A percentile compares a stretch with the other conserved stretches of the same genome.
Conservation (phyloP, 2,797 vertebrate species). For the Eospalax fontanierii region DNA sequence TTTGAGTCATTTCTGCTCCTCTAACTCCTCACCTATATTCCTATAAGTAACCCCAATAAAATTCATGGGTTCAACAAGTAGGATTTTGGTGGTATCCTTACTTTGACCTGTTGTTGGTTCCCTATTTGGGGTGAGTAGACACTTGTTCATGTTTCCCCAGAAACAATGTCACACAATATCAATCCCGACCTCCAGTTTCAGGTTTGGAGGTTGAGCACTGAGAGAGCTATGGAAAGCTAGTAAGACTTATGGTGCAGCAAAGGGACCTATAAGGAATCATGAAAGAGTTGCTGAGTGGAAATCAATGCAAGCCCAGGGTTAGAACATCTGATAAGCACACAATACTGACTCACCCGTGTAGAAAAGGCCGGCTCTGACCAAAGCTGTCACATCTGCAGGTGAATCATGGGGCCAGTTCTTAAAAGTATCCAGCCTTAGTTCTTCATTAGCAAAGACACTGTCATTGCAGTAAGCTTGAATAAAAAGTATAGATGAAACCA, state of each 20-base stretch:
- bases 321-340: background rate
- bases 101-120: too few species aligned
- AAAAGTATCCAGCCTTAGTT: conserved; percentile 46
- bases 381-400: background rate
- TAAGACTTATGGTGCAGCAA: background rate
- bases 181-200: background rate
- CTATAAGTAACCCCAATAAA: too few species aligned
- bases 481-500: background rate
- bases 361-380: conserved; percentile 69
- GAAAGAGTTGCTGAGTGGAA: background rate
- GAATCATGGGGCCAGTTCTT: background rate
- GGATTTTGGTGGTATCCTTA: too few species aligned
- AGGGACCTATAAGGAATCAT: background rate
- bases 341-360: conserved; percentile 61
- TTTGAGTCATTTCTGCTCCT: too few species aligned
- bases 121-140: too few species aligned
- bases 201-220: background rate
- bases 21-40: too few species aligned
- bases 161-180: too few species aligned
- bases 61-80: too few species aligned
- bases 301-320: background rate
- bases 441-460: conserved; percentile 71
- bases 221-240: background rate
- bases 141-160: too few species aligned
- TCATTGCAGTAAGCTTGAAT: conserved; percentile 50